Base-by-base conservation (phyloP, 1,140 invertebrate genomes). In the Pseudomyrmex gracilis region DNA sequence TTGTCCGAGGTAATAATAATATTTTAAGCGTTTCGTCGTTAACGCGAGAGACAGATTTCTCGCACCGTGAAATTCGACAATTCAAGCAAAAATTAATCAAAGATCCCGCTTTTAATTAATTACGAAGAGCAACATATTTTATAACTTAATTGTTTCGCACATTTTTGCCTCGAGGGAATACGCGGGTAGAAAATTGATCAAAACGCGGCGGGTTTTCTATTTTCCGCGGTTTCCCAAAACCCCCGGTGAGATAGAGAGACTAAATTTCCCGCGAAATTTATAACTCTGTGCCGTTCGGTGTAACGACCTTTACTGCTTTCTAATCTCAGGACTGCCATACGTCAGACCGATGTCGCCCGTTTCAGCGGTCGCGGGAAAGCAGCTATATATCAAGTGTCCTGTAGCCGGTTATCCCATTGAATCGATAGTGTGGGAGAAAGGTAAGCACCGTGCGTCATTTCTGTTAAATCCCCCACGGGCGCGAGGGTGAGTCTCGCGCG, bases 351-450 rank as follows among this genome's bases (percentile, higher is more conserved):
- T 97, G 96, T 93, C 95, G 17, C 95, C 96, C 78, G 93, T 97
- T 76, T 96, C 96, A 60, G 96, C 96, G 10, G 96, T 97, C 17
- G 96, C 96, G 17, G 96, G 96, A 58, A 95, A 96, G 88, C 92
- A 92, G 90, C 93, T 97, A 55, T 92, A 94, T 20, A 94, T 97
- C 58, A 95, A 95, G 86, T 97, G 97, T 91, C 96, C 96, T 71
- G 96, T 96, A 43, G 96, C 96, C 22, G 97, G 97, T 17, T 97
- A 96, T 92, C 97, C 97, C 10, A 95, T 97, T 51, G 95, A 95
- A 83, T 95, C 94, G 24, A 95, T 97, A 51, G 92, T 94, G 55
- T 97, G 96, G 96, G 95, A 96, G 74, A 96, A 96, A 95, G 96
- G 96, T 96, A 94, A 93, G 90, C 85, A 80, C 67, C 67, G 51